Percentiles rank a stretch among this genome's conserved stretches.
Conservation (phyloP, 1,140 invertebrate genomes). For the Mylabris phalerata region DNA sequence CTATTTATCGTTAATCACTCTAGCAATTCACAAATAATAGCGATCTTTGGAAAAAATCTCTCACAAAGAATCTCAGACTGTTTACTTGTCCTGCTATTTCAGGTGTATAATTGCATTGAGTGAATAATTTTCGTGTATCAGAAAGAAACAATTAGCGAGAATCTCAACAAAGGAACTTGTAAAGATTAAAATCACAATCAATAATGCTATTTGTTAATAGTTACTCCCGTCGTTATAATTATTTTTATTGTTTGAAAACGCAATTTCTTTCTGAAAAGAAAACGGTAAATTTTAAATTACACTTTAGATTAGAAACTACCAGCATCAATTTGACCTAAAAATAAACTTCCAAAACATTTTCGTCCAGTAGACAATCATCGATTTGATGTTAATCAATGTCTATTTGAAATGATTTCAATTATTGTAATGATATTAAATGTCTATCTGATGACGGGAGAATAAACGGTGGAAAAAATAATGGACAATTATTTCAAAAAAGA, state of each 20-base stretch:
- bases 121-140: no score
- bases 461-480: constrained; percentile 3
- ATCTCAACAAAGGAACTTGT: no score
- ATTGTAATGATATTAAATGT: background rate
- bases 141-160: no score
- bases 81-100: no score
- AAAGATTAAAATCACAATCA: no score
- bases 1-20: no score
- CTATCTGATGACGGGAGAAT: constrained; percentile 3
- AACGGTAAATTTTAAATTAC: constrained; percentile 15
- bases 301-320: constrained; percentile 8
- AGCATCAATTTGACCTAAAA: constrained; percentile 10
- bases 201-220: background rate
- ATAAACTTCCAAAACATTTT: background rate
- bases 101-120: no score
- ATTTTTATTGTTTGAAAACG: constrained; percentile 7
- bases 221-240: constrained; percentile 1
- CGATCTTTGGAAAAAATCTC: no score
- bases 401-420: background rate
- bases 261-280: background rate
- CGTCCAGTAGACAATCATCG: background rate
- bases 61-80: no score
- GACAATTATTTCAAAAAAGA: constrained; percentile 1
- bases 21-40: no score
- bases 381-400: background rate